Evolutionary conservation across 2,797 vertebrate species (phyloP), one percentile per base, ranked within the genome.

Genomic region (Zenarchopterus dispar): DNA sequence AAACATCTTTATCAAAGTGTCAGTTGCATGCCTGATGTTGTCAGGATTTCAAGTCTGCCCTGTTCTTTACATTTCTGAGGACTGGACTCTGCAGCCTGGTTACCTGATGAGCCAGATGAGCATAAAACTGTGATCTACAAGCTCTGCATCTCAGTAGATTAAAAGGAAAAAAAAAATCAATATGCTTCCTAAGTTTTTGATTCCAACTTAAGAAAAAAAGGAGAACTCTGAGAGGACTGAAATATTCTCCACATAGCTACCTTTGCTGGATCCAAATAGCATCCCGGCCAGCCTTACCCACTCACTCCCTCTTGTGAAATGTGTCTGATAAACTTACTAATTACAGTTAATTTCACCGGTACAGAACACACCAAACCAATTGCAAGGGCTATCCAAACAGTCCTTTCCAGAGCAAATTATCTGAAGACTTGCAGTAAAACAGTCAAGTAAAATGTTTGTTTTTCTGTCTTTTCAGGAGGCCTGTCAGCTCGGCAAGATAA

Each of bases 1-100:
- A 88, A 86, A 92, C 87, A 86, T 92, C 90, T 93, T 92, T 75
- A 92, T 93, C 88, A 88, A 83, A 74, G 81, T 91, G 84, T 89
- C 84, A 89, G 69, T 82, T 82, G 74, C 82, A 79, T 65, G 67
- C 69, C 73, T 83, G 63, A 79, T 89, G 79, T 88, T 88, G 90
- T 76, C 66, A 65, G 81, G 59, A 67, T 83, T 81, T 89, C 87
- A 87, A 81, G 84, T 85, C 85, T 86, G 80, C 77, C 78, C 80
- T 78, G 67, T 81, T 77, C 79, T 84, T 81, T 83, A 82, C 80
- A 80, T 85, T 87, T 84, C 60, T 77, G 31, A 16, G 66, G 63
- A 73, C 73, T 84, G 70, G 80, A 36, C 80, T 68, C 67, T 73
- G 70, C 67, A 78, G 52, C 51, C 57, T 3, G 45, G 70, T 80